Conservation (phyloP, 2,113 vertebrate species). For the Bufo gargarizans region DNA sequence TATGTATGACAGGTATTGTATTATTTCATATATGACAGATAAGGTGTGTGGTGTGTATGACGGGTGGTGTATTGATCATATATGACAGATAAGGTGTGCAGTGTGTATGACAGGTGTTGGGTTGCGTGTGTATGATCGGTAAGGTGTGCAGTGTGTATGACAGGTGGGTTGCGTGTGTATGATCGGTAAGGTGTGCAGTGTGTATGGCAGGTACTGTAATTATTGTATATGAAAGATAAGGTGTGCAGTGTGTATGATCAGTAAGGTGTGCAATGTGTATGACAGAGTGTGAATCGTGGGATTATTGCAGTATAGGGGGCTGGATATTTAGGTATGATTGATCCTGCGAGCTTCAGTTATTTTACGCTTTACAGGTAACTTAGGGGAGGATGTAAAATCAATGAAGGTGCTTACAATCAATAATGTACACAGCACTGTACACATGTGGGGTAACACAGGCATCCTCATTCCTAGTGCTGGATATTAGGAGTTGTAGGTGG, state of each 20-base stretch:
- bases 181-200: background rate
- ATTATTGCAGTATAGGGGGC: background rate
- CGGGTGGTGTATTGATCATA: background rate
- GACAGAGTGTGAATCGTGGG: background rate
- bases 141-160: background rate
- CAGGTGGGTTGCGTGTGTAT: background rate
- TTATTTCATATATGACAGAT: background rate
- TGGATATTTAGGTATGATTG: background rate
- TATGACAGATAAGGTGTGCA: background rate
- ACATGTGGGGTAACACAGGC: background rate
- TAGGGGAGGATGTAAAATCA: background rate
- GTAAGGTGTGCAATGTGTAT: background rate
- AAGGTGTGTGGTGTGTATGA: background rate
- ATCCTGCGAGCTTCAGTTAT: background rate
- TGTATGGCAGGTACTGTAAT: background rate
- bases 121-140: background rate
- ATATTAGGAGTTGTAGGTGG: background rate
- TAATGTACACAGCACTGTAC: background rate
- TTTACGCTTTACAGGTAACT: background rate
- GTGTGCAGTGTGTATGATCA: background rate
- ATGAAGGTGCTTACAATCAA: background rate
- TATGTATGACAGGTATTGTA: background rate
- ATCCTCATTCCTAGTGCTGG: background rate
- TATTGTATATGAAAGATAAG: background rate
- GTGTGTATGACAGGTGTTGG: background rate